Evolutionary conservation across 1,140 invertebrate species (phyloP).

Genomic region (Lucilia sericata): DNA sequence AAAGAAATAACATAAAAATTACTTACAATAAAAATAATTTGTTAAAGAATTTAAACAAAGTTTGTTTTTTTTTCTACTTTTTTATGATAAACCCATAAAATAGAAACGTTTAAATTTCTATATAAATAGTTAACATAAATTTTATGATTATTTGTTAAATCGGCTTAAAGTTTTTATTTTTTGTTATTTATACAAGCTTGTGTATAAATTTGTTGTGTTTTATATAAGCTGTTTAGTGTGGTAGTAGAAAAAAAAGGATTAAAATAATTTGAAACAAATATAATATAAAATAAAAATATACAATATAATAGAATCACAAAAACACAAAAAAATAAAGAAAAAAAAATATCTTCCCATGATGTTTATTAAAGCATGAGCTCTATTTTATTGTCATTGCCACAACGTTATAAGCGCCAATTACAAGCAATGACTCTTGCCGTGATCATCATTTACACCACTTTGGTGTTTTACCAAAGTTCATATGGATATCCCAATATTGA

Average conservation of each 20-base stretch:
- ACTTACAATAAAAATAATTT: too few relatives aligned
- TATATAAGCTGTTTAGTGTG: not conserved
- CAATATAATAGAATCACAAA: not conserved
- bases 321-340: not conserved
- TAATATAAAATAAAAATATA: not conserved
- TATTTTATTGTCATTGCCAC: slow-evolving; percentile 57
- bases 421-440: slow-evolving; percentile 67
- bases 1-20: too few relatives aligned
- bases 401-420: slow-evolving; percentile 66
- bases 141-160: not conserved
- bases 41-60: too few relatives aligned
- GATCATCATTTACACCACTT: slow-evolving; percentile 65
- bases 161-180: not conserved
- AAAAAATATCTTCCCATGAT: slow-evolving; percentile 55
- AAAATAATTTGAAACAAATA: not conserved
- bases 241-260: not conserved
- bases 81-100: too few relatives aligned
- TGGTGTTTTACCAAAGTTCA: slow-evolving; percentile 66
- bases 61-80: too few relatives aligned
- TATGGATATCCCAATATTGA: slow-evolving; percentile 67
- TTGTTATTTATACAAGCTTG: not conserved
- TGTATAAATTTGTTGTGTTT: not conserved
- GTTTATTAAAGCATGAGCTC: slow-evolving; percentile 53
- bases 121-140: too few relatives aligned
- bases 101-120: too few relatives aligned